These are phyloP conservation scores for Phocides pigmalion DNA, from an alignment of 1,140 invertebrate genomes.

Conservation along the genomic window DNA sequence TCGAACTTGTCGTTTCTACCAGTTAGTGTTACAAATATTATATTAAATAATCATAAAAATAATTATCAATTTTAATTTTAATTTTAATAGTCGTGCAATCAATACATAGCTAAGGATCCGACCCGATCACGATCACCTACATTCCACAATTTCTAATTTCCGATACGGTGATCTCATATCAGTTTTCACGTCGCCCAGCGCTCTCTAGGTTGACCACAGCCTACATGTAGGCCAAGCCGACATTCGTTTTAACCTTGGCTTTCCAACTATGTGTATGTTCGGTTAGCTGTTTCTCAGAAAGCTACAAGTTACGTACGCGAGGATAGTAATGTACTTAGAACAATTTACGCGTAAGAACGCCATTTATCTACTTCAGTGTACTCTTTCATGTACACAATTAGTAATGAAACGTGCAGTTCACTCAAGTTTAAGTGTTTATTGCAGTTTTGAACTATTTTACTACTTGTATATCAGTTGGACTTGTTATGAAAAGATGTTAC, in stretches of 20 bases:
- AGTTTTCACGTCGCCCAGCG: constrained; percentile 32
- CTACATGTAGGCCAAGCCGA: constrained; percentile 34
- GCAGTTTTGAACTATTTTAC: too few relatives aligned
- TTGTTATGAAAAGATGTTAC: too few relatives aligned
- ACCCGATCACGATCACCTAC: constrained; percentile 29
- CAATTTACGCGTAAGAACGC: constrained; percentile 5
- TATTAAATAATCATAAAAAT: too few relatives aligned
- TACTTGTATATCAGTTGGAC: too few relatives aligned
- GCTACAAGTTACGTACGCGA: constrained; percentile 5
- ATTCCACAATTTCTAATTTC: constrained; percentile 36
- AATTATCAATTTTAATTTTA: background rate
- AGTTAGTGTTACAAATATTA: too few relatives aligned
- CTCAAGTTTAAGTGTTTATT: too few relatives aligned
- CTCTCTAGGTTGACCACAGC: constrained; percentile 33
- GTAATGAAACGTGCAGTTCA: too few relatives aligned
- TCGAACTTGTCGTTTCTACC: too few relatives aligned
- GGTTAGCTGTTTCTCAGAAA: constrained; percentile 19
- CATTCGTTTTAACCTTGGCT: constrained; percentile 33
- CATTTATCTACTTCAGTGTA: background rate
- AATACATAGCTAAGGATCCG: constrained; percentile 7
- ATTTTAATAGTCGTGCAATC: background rate
- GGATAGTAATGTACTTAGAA: background rate
- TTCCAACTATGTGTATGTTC: constrained; percentile 35
- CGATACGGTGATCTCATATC: constrained; percentile 34
- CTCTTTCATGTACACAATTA: background rate